A percentile compares a stretch with the other conserved stretches of the same genome.
Evolutionary conservation across 2,113 vertebrate genomes (phyloP).

Genomic region (Hucho hucho): DNA sequence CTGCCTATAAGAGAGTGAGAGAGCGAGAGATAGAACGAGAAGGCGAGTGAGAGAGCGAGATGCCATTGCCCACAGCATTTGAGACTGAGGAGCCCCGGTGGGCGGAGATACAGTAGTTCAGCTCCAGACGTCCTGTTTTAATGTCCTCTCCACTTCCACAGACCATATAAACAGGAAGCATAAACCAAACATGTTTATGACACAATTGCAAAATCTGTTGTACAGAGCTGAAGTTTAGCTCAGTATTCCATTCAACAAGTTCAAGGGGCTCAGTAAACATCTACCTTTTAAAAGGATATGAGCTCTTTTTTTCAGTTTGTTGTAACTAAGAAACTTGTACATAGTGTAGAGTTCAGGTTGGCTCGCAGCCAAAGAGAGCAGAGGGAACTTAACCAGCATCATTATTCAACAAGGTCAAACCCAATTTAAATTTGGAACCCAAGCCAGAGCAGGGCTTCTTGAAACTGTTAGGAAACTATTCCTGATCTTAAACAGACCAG

Average conservation of each 20-base stretch:
- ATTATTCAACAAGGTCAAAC: constrained; percentile 63
- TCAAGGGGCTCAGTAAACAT: constrained; percentile 8
- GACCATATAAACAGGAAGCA: constrained; percentile 64
- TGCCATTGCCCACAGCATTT: constrained; percentile 36
- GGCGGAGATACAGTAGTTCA: constrained; percentile 26
- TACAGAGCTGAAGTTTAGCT: constrained; percentile 38
- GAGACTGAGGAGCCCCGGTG: constrained; percentile 54
- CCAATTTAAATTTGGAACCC: constrained; percentile 58
- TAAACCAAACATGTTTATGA: constrained; percentile 54
- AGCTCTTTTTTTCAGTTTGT: constrained; percentile 10
- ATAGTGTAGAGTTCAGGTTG: constrained; percentile 34
- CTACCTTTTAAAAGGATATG: constrained; percentile 38
- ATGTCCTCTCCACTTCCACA: constrained; percentile 40
- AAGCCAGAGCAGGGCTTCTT: constrained; percentile 70
- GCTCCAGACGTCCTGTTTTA: constrained; percentile 48
- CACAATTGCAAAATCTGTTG: constrained; percentile 44
- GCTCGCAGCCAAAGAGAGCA: constrained; percentile 48
- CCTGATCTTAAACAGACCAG: constrained; percentile 68
- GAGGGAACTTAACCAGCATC: constrained; percentile 50
- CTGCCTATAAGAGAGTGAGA: not conserved
- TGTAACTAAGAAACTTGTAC: constrained; percentile 7
- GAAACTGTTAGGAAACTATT: constrained; percentile 74
- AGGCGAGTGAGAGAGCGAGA: not conserved
- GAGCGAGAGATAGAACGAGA: not conserved
- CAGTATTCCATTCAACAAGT: constrained; percentile 39